phyloP scores from a whole-genome alignment of 2,888 invertebrate species.

The Andrena hattorfiana region DNA sequence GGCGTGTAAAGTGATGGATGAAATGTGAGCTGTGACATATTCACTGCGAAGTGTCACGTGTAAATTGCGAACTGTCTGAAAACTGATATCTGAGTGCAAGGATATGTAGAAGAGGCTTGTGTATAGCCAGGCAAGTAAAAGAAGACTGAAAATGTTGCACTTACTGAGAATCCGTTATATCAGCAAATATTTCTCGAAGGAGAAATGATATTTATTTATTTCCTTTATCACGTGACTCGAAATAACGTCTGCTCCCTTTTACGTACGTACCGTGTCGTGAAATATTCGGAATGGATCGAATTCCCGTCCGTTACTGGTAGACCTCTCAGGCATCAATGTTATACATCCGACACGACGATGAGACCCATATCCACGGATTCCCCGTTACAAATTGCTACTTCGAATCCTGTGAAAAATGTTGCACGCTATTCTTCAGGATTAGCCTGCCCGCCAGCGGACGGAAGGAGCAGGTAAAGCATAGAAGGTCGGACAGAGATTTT shows the following conservation, averaged over 20 bases:
- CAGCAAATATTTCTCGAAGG: too few species aligned
- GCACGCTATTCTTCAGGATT: constrained; percentile 80
- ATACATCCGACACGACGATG: constrained; percentile 35
- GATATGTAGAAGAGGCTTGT: neutral
- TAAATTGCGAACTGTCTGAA: too few species aligned
- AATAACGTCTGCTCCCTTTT: constrained; percentile 48
- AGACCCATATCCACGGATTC: constrained; percentile 52
- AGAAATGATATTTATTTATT: neutral
- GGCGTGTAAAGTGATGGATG: too few species aligned
- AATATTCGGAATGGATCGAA: constrained; percentile 5
- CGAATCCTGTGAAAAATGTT: constrained; percentile 79
- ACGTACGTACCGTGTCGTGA: constrained; percentile 50
- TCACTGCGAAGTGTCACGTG: too few species aligned
- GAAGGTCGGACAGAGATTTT: constrained; percentile 26
- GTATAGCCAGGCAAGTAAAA: neutral
- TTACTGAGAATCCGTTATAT: neutral
- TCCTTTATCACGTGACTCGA: constrained; percentile 61
- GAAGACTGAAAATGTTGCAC: neutral
- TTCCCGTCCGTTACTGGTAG: constrained; percentile 1
- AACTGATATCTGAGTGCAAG: too few species aligned
- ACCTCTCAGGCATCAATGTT: constrained; percentile 19
- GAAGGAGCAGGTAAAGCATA: constrained; percentile 42
- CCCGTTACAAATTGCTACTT: constrained; percentile 76
- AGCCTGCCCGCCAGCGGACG: constrained; percentile 60
- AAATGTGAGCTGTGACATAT: too few species aligned